Evolutionary conservation across 2,113 vertebrate genomes (phyloP), one percentile per base, ranked within the genome.

Genomic region (Bambusicola thoracicus): DNA sequence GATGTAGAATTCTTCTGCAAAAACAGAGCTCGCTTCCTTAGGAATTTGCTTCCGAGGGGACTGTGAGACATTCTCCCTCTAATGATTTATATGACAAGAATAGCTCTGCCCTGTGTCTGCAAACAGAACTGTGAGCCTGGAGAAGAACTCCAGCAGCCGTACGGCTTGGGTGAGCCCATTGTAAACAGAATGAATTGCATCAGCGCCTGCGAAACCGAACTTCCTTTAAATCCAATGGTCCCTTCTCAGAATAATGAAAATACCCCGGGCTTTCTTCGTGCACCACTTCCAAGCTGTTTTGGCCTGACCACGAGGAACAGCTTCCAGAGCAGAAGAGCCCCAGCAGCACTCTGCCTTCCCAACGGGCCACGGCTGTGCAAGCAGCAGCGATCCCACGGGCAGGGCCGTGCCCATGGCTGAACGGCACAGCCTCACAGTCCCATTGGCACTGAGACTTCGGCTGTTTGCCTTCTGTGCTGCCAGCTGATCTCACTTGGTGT

Each of bases 171-270:
- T 81, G 92, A 90, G 80, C 56, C 72, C 55, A 19, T 43, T 0
- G 6, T n/a, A 81, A 94, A 44, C 56, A 85, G 74, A 74, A 90
- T 12, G 1, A 70, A 83, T 78, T 67, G 68, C 58, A 91, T 62
- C 90, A 92, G 76, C 59, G 77, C 74, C 51, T 25, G 68, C 81
- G 93, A 66, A 87, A 46, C 56, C 16, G 11, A 75, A 75, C 80
- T 88, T 68, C 61, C 56, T 83, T 84, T 78, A 90, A 93, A 95
- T 81, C 82, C 25, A 87, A 20, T 0, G 0, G 69, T 75, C 65
- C 83, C 92, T 90, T 79, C 80, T 92, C 11, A 14, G 86, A 93
- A 87, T 79, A 81, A 89, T 94, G 84, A 96, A 82, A 94, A 92
- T 80, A 83, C 81, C 56, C 67, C 0, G 0, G 41, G 69, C 46